Percentiles rank a stretch among this genome's conserved stretches.
phyloP scores from a whole-genome alignment of 2,113 vertebrate species.

The Isichthys henryi region DNA sequence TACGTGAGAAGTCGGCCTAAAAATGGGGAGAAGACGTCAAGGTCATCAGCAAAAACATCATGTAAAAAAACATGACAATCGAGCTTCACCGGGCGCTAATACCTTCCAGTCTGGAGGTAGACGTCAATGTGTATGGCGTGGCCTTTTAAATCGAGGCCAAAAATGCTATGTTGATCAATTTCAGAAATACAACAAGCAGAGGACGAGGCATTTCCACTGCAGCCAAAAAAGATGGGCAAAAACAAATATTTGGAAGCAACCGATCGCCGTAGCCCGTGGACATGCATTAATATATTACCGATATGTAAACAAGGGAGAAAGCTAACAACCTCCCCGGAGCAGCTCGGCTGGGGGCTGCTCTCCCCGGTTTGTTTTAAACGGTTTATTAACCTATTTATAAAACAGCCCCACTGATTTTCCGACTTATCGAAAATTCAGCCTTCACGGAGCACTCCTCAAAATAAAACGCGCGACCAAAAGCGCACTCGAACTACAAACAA shows the following conservation, averaged over 20 bases:
- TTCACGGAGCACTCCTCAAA: not conserved
- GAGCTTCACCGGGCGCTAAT: not conserved
- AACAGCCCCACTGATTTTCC: not conserved
- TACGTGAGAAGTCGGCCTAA: not conserved
- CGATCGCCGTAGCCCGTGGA: not conserved
- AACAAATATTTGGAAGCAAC: not conserved
- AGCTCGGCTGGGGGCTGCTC: not conserved
- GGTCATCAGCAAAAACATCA: not conserved
- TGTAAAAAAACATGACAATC: not conserved
- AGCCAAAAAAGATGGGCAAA: not conserved
- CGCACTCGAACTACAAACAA: not conserved
- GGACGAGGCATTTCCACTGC: not conserved
- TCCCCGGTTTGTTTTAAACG: not conserved
- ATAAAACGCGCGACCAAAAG: not conserved
- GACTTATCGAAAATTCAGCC: not conserved
- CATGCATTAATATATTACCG: not conserved
- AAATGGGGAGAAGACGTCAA: not conserved
- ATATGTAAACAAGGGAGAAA: not conserved
- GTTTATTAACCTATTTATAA: not conserved
- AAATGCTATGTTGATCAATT: not conserved
- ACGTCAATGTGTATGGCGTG: not conserved
- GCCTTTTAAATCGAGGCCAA: not conserved
- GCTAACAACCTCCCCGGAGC: not conserved
- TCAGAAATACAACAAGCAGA: not conserved
- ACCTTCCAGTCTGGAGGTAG: not conserved